Evolutionary conservation across 2,113 vertebrate species (phyloP).

Genomic region (Herpetotheres cachinnans): DNA sequence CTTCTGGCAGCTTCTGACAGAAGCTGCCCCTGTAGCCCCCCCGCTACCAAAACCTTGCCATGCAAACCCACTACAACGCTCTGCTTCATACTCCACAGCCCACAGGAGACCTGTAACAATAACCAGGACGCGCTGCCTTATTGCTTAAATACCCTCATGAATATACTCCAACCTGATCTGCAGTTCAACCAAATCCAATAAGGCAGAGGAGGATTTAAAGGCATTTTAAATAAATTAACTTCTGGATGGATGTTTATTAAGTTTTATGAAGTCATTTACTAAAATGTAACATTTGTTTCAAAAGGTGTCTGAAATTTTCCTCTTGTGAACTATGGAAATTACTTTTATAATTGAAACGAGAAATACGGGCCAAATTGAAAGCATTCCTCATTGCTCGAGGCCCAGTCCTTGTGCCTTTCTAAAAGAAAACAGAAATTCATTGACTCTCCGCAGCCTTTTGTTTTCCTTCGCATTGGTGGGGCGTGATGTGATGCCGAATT

Average conservation of each 20-base stretch:
- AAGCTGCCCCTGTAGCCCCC: too few relatives aligned
- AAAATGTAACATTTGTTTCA: background rate
- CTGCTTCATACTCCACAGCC: background rate
- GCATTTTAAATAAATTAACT: constrained; percentile 43
- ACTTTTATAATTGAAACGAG: constrained; percentile 27
- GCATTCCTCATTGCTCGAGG: background rate
- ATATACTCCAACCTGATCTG: background rate
- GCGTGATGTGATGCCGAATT: accelerated
- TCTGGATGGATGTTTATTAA: constrained; percentile 32
- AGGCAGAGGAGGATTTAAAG: constrained; percentile 33
- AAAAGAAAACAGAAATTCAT: background rate
- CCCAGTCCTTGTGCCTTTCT: background rate
- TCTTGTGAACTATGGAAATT: background rate
- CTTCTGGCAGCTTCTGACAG: too few relatives aligned
- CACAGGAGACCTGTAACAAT: background rate
- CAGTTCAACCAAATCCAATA: constrained; percentile 35
- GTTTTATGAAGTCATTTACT: constrained; percentile 38
- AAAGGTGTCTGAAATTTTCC: background rate
- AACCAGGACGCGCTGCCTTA: background rate
- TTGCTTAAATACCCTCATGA: background rate
- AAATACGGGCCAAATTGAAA: background rate
- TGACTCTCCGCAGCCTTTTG: background rate
- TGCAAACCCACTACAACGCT: background rate
- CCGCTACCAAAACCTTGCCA: too few relatives aligned
- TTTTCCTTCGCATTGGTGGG: background rate